Evolutionary conservation across 2,797 vertebrate species (phyloP).

Genomic region (Brotula barbata): DNA sequence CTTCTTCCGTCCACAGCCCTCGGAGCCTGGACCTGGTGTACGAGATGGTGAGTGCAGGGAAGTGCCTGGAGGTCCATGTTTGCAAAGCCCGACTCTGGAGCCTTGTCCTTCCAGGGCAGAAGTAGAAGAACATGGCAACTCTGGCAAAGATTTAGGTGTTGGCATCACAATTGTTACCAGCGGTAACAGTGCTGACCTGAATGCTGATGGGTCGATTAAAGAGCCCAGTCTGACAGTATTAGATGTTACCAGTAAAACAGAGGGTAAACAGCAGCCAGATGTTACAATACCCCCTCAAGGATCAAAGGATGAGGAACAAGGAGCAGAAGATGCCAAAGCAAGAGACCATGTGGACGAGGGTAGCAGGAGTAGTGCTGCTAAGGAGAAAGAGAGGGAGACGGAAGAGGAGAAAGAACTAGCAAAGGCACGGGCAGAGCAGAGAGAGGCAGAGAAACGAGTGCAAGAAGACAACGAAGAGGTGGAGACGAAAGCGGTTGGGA

Average conservation of each 20-base stretch:
- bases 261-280: conserved; percentile 24
- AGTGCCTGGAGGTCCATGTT: conserved; percentile 37
- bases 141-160: not conserved
- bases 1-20: conserved; percentile 35
- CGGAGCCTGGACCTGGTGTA: conserved; percentile 17
- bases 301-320: conserved; percentile 21
- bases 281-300: conserved; percentile 19
- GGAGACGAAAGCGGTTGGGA: conserved; percentile 96
- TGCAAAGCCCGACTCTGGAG: conserved; percentile 44
- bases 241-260: conserved; percentile 50
- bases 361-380: conserved; percentile 57
- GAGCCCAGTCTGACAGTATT: conserved; percentile 56
- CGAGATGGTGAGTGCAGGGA: conserved; percentile 27
- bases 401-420: conserved; percentile 74
- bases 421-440: conserved; percentile 74
- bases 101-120: conserved; percentile 34
- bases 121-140: conserved; percentile 35
- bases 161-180: conserved; percentile 6
- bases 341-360: conserved; percentile 57
- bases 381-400: conserved; percentile 59
- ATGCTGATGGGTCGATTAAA: conserved; percentile 33
- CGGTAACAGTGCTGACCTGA: conserved; percentile 14
- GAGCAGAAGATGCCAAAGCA: conserved; percentile 41
- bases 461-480: conserved; percentile 93
- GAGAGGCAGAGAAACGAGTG: conserved; percentile 78